Evolutionary conservation across 2,113 vertebrate genomes (phyloP).

Genomic region (Euleptes europaea): DNA sequence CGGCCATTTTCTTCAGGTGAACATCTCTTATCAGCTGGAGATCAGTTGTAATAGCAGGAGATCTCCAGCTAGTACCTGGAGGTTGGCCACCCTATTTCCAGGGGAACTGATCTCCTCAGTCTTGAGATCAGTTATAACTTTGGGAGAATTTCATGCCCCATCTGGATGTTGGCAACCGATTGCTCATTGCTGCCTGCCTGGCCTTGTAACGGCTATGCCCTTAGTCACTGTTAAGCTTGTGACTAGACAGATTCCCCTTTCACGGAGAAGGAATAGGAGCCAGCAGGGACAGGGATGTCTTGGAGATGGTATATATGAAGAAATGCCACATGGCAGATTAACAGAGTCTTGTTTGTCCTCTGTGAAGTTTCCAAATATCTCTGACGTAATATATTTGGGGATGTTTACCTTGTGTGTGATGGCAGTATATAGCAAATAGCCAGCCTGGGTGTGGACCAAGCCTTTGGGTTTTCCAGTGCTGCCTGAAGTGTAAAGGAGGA

Average conservation of each 20-base stretch:
- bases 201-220: background rate
- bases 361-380: background rate
- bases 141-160: too few relatives aligned
- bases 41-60: too few relatives aligned
- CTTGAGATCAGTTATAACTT: too few relatives aligned
- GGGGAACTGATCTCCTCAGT: too few relatives aligned
- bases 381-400: background rate
- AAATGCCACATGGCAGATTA: background rate
- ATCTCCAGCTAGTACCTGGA: too few relatives aligned
- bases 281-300: background rate
- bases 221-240: too few relatives aligned
- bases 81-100: too few relatives aligned
- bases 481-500: constrained; percentile 82
- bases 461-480: constrained; percentile 85
- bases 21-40: too few relatives aligned
- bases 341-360: background rate
- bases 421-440: constrained; percentile 80
- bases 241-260: background rate
- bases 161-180: too few relatives aligned
- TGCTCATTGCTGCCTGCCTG: background rate
- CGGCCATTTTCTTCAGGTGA: too few relatives aligned
- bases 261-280: background rate
- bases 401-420: constrained; percentile 78
- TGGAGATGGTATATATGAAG: background rate
- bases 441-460: constrained; percentile 82